Base-by-base conservation (phyloP, 2,888 invertebrate species). In the Capitulum mitella region DNA sequence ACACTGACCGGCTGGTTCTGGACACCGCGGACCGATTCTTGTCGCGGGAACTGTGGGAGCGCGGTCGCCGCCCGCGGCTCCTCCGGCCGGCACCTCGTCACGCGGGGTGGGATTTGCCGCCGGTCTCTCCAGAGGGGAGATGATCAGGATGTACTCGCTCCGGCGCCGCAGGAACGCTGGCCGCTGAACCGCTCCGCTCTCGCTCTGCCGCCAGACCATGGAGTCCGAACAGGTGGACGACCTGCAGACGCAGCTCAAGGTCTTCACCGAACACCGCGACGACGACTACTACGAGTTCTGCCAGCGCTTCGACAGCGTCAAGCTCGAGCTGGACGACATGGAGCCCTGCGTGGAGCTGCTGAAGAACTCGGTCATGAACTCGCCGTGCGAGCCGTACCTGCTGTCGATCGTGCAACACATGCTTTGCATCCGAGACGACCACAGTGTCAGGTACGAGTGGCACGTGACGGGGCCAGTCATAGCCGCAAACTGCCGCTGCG, bases 391-490 rank as follows among this genome's bases (percentile, higher is more conserved):
- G 84, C 94, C 95, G 0, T 96, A 94, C 84, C 91, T 98, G 80
- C 87, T 97, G n/a, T 98, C 98, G 14, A 97, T 98, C 83, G 86
- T 98, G 76, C 98, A 98, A 84, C 98, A 98, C 86, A 87, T 98
- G 79, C 86, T 98, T 58, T 95, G 93, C 84, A 94, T 98, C 80
- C 88, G 97, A 81, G 98, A 98, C 84, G 98, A 98, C 84, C 89
- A 90, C 76, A 85, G 89, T 34, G 89, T 92, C 19, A 95, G 97
- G 85, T 92, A 22, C 3, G 75, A 12, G 74, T 1, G 43, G 43
- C 12, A 12, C 5, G 43, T 12, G 43, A 43, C 43, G 43, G 43
- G 43, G 43, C 43, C 6, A n/a, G n/a, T n/a, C n/a, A n/a, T n/a
- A n/a, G n/a, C n/a, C n/a, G n/a, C n/a, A n/a, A n/a, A n/a, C n/a